Percentiles rank a stretch among this genome's conserved stretches.
Evolutionary conservation across 2,888 invertebrate genomes (phyloP).

Genomic region (Caenorhabditis sp.): DNA sequence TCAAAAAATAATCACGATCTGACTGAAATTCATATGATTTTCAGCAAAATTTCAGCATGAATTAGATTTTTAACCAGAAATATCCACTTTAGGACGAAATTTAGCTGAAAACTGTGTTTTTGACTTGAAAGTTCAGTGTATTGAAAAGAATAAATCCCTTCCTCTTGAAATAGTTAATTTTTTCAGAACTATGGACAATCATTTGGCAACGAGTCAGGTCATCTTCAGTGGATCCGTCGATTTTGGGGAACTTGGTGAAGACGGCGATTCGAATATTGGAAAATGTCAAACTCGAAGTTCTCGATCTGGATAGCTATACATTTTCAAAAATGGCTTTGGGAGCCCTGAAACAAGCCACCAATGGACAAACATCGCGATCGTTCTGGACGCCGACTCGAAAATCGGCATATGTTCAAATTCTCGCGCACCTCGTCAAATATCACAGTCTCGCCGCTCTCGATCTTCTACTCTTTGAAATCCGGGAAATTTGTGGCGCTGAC

Average conservation of each 20-base stretch:
- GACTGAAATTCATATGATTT: no score
- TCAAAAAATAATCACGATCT: no score
- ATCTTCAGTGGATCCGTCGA: background rate
- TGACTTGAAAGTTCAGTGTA: no score
- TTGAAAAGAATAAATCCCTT: no score
- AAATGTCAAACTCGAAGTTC: background rate
- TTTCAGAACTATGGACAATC: background rate
- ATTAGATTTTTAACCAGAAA: no score
- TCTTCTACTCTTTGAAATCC: background rate
- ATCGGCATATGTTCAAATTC: background rate
- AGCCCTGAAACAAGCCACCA: background rate
- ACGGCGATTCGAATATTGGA: background rate
- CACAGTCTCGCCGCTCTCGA: background rate
- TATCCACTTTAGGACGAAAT: no score
- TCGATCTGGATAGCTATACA: background rate
- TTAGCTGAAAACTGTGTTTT: no score
- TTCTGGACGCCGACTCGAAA: background rate
- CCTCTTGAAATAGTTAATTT: no score
- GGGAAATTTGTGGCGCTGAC: background rate
- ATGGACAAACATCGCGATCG: background rate
- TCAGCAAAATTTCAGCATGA: no score
- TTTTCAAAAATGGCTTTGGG: background rate
- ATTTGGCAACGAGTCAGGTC: background rate
- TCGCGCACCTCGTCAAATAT: background rate
- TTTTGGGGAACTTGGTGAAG: background rate